Base-by-base conservation (phyloP, 2,797 vertebrate genomes). In the Crocidura indochinensis region DNA sequence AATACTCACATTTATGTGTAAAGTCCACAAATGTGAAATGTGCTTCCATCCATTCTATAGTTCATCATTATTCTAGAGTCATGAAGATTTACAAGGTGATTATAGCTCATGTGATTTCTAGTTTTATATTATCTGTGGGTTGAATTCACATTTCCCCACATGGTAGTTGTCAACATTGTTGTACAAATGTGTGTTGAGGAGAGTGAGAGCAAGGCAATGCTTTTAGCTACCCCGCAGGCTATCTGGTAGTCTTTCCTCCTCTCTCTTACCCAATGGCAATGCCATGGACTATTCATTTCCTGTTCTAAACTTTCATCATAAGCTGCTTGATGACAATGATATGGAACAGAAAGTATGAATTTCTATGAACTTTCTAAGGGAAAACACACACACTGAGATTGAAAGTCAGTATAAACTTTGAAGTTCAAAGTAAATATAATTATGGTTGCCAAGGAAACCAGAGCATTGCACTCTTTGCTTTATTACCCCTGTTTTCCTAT, bases 401-500 rank as follows among this genome's bases (percentile, higher is more conserved):
- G 93, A 95, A 95, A 90, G 84, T 26, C 68, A 83, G 67, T 89
- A 47, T 65, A 26, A 87, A n/a, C 19, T 84, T 56, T 7, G 10
- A 82, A 78, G 74, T 92, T 95, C 68, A 87, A 93, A 95, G 86
- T 22, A 90, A 96, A 86, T 77, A 93, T 24, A 77, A 88, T 93
- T 88, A 91, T 80, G 60, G 91, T 92, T 94, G 79, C 69, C 88
- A 78, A 86, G 91, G 84, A 46, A 92, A 96, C 95, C 65, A 75
- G 90, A 95, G 67, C 74, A 87, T 49, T 65, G 44, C 26, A 83
- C 29, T 27, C 77, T 87, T 86, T 90, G 85, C 82, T 92, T 95
- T 79, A 93, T 87, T 90, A 74, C 85, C 87, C 95, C 53, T 82
- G 4, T 82, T 90, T 95, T 91, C 85, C 53, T 77, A 74, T 83